These are phyloP conservation scores for Diplosoma virens DNA, from an alignment of 23 tunicate species.

Conservation along the genomic window DNA sequence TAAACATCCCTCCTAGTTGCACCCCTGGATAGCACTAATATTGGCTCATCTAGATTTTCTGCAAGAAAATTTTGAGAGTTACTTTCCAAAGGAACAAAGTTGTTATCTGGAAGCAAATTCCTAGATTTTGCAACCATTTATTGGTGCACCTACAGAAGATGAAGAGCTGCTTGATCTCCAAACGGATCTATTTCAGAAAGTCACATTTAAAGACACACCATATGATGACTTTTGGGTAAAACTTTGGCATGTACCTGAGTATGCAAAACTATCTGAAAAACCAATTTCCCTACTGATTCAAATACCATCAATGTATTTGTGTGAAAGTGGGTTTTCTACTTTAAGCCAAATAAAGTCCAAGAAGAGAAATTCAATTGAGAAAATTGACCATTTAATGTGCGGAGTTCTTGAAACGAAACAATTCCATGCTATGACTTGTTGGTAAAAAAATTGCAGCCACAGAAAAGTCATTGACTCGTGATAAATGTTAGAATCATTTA, in stretches of 20 bases:
- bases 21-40: too few species aligned
- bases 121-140: constrained; percentile 12
- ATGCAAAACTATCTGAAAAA: constrained; percentile 13
- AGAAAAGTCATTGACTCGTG: constrained; percentile 10
- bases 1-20: too few species aligned
- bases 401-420: constrained; percentile 5
- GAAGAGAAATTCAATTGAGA: not conserved
- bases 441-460: not conserved
- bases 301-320: constrained; percentile 11
- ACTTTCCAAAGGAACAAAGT: constrained; percentile 16
- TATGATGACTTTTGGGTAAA: constrained; percentile 22
- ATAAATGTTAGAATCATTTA: too few species aligned
- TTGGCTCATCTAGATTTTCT: constrained; percentile 1
- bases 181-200: constrained; percentile 5
- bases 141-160: constrained; percentile 6
- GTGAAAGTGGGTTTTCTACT: constrained; percentile 23
- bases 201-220: not conserved
- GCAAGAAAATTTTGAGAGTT: constrained; percentile 2
- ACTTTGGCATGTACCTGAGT: constrained; percentile 5
- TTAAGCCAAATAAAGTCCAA: constrained; percentile 1
- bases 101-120: constrained; percentile 10
- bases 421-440: not conserved
- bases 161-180: constrained; percentile 16
- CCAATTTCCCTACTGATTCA: constrained; percentile 7
- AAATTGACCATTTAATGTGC: constrained; percentile 2